Base-by-base conservation (phyloP, 1,140 invertebrate species). In the Platorchestia sp. region DNA sequence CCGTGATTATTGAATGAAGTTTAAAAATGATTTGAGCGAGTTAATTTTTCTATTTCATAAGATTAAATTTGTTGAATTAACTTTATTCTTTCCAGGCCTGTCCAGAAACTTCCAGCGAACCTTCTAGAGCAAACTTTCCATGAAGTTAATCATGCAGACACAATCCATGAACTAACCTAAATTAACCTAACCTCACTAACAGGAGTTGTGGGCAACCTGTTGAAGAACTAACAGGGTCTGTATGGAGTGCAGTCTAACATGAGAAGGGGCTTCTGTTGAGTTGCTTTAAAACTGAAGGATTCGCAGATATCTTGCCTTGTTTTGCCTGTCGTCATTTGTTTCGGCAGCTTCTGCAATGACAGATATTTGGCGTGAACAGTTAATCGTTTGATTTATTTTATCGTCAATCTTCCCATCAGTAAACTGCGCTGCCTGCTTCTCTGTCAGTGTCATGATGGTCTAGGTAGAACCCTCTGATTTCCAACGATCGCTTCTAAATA, bases 21-120 rank as follows among this genome's bases (percentile, higher is more conserved):
- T 75, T 51, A 7, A 22, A 22, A 22, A 75, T 75, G 14, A 75
- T 75, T 75, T 75, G 27, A 22, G 27, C 36, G 3, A 22, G 7
- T 10, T 75, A 75, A 75, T 75, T 75, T 75, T 75, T 36, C 27
- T 36, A 75, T 22, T 75, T 36, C 10, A 75, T 75, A 75, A 75
- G 59, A 75, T 75, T 27, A 10, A 22, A 75, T 75, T 75, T 75
- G 59, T 89, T 89, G 43, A 89, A 89, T 44, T 44, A 89, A 42
- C 41, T 89, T 45, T 93, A 44, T 93, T 93, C 91, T 45, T 93
- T 93, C 40, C 91, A 93, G 91, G 91, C 91, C 45, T 93, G 91
- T 93, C 91, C 36, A 42, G 91, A 40, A 45, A 93, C 91, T 93
- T 93, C 45, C 91, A 93, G 91, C 91, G 91, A 93, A 93, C 91